Evolutionary conservation across 2,113 vertebrate genomes (phyloP).

Genomic region (Coreoperca whiteheadi): DNA sequence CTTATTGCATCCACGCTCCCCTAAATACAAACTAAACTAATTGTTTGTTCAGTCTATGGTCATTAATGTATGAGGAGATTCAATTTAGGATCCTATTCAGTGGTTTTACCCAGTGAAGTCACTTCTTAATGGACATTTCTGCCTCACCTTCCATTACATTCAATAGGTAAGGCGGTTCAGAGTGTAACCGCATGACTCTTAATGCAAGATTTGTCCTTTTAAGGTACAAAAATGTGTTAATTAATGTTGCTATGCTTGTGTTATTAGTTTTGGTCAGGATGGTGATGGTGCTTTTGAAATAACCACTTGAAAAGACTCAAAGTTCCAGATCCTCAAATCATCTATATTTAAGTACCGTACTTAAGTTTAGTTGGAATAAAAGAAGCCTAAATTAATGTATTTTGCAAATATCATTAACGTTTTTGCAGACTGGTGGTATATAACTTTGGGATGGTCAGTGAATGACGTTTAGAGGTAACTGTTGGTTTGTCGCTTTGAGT

Average conservation of each 20-base stretch:
- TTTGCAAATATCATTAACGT: no score
- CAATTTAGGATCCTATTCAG: not conserved
- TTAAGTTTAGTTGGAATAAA: no score
- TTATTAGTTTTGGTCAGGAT: not conserved
- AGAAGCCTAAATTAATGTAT: not conserved
- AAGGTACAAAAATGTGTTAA: not conserved
- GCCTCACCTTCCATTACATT: not conserved
- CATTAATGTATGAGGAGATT: not conserved
- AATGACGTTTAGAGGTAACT: not conserved
- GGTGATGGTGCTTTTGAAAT: not conserved
- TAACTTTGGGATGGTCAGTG: not conserved
- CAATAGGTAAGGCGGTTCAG: not conserved
- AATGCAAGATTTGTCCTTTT: not conserved
- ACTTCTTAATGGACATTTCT: not conserved
- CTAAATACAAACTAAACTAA: not conserved
- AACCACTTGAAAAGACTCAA: no score
- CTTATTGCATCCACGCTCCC: not conserved
- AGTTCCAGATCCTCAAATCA: not conserved
- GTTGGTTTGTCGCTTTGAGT: not conserved
- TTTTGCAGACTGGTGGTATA: not conserved
- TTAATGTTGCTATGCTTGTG: not conserved
- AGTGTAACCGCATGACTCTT: not conserved
- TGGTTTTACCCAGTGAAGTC: not conserved
- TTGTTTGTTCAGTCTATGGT: not conserved
- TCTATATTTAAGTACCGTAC: not conserved